Percentiles rank a stretch among this genome's conserved stretches.
These are phyloP conservation scores for Drosophila arawakana DNA, from an alignment of 1,140 invertebrate species.

Conservation along the genomic window DNA sequence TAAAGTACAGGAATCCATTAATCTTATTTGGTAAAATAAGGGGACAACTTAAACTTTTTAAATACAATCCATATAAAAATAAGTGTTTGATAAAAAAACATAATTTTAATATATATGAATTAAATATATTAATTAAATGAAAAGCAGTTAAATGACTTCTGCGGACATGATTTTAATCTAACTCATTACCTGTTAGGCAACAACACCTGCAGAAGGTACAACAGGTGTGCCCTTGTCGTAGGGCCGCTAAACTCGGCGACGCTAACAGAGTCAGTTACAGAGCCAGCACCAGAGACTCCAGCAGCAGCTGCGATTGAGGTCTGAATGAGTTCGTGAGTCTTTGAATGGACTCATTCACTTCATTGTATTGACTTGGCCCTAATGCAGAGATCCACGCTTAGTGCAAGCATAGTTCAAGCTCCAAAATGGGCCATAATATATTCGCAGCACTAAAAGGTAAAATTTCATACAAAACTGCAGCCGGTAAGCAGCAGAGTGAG, in stretches of 20 bases:
- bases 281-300: conserved; percentile 2
- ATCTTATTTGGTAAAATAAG: too few species aligned
- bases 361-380: not conserved
- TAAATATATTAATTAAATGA: not conserved
- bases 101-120: not conserved
- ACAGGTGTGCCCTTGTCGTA: conserved; percentile 69
- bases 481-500: conserved; percentile 6
- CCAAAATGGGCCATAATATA: conserved; percentile 56
- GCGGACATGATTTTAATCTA: too few species aligned
- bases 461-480: conserved; percentile 37
- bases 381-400: not conserved
- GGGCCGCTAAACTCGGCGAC: conserved; percentile 12
- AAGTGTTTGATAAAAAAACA: not conserved
- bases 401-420: not conserved
- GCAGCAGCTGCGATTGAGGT: not conserved
- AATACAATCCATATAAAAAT: too few species aligned
- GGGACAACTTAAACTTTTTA: too few species aligned
- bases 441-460: conserved; percentile 55
- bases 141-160: not conserved
- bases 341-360: conserved; percentile 9
- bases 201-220: conserved; percentile 52
- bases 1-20: too few species aligned
- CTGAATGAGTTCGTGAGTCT: conserved; percentile 2
- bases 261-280: conserved; percentile 1
- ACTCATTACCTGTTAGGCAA: too few species aligned